phyloP scores from a whole-genome alignment of 2,113 vertebrate genomes.

The Zosterops lateralis region DNA sequence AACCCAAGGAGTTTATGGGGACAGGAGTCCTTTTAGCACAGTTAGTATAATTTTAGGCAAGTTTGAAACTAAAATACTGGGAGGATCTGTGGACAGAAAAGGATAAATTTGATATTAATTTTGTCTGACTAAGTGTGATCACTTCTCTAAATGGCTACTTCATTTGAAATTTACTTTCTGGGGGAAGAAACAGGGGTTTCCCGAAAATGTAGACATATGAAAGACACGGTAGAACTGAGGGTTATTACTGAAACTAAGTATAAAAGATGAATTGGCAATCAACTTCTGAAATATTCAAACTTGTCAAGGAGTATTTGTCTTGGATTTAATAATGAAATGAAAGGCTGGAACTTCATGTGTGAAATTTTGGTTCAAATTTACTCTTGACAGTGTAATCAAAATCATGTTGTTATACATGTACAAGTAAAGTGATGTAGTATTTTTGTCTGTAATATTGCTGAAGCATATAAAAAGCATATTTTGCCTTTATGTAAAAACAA shows the following conservation, averaged over 20 bases:
- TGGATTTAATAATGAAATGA: not conserved
- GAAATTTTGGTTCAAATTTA: not conserved
- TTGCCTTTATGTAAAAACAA: not conserved
- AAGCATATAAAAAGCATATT: not conserved
- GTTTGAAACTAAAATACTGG: constrained; percentile 9
- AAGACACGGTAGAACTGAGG: not conserved
- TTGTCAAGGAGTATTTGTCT: not conserved
- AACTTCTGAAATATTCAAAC: not conserved
- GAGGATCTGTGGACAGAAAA: not conserved
- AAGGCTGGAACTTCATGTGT: not conserved
- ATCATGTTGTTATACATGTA: not conserved
- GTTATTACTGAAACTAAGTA: not conserved
- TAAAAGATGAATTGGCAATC: not conserved
- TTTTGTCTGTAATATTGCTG: not conserved
- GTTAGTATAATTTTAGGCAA: constrained; percentile 4
- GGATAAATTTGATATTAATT: not conserved
- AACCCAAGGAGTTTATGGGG: constrained; percentile 69
- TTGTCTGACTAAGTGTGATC: not conserved
- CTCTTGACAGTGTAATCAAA: not conserved
- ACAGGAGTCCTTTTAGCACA: constrained; percentile 60
- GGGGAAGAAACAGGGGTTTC: not conserved
- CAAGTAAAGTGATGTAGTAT: not conserved
- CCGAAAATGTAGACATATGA: not conserved
- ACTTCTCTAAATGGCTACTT: not conserved
- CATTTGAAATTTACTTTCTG: not conserved